These are phyloP conservation scores for Meloe dianella DNA, from an alignment of 2,888 invertebrate species.

Conservation along the genomic window DNA sequence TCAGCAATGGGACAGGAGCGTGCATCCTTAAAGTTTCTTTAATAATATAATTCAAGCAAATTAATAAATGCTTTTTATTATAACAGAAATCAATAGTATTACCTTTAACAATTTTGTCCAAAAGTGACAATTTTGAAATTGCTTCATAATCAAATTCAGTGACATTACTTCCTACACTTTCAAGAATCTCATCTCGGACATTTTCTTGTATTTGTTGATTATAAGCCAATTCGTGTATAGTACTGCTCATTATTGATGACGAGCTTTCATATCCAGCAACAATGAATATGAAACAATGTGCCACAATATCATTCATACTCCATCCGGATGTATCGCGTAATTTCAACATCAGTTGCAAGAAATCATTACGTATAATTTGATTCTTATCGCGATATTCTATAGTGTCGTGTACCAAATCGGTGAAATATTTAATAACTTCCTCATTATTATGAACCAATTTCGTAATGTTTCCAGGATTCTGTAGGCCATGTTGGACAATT, in stretches of 20 bases:
- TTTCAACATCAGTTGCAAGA: conserved; percentile 60
- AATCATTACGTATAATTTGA: conserved; percentile 61
- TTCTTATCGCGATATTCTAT: conserved; percentile 59
- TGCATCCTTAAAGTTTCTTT: conserved; percentile 19
- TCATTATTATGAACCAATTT: too few species aligned
- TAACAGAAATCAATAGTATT: too few species aligned
- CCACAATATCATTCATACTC: conserved; percentile 26
- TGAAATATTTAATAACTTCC: too few species aligned
- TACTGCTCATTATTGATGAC: conserved; percentile 26
- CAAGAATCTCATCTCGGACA: conserved; percentile 22
- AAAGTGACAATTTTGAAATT: too few species aligned
- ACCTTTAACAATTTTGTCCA: too few species aligned
- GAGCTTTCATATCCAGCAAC: conserved; percentile 30
- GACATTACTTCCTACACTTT: too few species aligned
- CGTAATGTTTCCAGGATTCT: too few species aligned
- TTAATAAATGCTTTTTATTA: too few species aligned
- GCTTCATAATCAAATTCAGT: too few species aligned
- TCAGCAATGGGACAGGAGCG: conserved; percentile 20
- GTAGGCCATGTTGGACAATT: too few species aligned
- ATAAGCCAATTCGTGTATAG: conserved; percentile 27
- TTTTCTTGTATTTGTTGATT: conserved; percentile 26
- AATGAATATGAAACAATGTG: conserved; percentile 27
- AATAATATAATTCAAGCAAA: not conserved
- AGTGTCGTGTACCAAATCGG: conserved; percentile 51
- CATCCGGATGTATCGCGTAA: conserved; percentile 14